Evolutionary conservation across 2,888 invertebrate species (phyloP).

Genomic region (Pristionchus fissidentatus): DNA sequence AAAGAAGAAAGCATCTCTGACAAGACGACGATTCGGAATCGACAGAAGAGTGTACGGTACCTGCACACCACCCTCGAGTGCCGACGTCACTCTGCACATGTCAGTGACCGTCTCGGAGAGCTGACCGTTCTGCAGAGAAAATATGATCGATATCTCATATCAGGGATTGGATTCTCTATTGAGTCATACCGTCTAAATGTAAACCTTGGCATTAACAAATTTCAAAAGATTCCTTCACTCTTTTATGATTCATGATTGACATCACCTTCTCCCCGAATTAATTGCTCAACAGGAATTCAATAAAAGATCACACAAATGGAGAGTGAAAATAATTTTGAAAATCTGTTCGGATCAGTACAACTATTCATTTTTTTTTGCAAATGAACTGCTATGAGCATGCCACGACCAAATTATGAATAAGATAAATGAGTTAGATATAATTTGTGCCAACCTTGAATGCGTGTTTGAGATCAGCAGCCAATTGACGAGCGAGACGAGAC

Average conservation of each 20-base stretch:
- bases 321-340: no score
- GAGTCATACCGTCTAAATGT: no score
- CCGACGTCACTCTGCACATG: constrained; percentile 73
- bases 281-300: not conserved
- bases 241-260: no score
- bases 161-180: no score
- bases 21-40: not conserved
- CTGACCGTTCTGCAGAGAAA: constrained; percentile 65
- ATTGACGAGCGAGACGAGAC: constrained; percentile 66
- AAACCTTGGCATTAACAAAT: no score
- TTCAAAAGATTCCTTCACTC: no score
- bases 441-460: constrained; percentile 69
- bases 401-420: not conserved
- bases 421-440: not conserved
- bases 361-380: no score
- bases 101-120: constrained; percentile 68
- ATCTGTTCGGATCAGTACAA: no score
- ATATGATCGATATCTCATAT: not conserved
- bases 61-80: constrained; percentile 70
- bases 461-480: constrained; percentile 67
- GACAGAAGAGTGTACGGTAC: constrained; percentile 43
- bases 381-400: no score
- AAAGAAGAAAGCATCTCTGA: not conserved
- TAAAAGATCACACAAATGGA: not conserved
- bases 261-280: no score